Conservation (phyloP, 2,113 vertebrate species). For the Gallinago jamesoni region DNA sequence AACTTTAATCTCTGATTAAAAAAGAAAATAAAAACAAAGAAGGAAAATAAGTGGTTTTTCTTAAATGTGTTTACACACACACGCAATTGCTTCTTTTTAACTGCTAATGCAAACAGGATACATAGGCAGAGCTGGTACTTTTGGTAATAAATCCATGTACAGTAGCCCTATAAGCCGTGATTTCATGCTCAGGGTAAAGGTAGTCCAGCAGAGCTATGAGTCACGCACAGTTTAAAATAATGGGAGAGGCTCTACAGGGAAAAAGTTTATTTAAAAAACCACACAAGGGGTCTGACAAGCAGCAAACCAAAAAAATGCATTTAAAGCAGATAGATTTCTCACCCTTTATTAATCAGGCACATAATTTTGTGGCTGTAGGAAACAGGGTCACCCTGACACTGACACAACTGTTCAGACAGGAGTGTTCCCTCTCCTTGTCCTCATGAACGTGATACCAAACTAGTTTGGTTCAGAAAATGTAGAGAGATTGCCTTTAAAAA, state of each 20-base stretch:
- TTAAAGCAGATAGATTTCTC: neutral
- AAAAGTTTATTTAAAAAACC: neutral
- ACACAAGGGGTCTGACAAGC: neutral
- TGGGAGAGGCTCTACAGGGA: neutral
- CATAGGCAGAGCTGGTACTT: neutral
- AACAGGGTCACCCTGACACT: neutral
- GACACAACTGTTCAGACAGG: neutral
- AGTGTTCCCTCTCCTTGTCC: neutral
- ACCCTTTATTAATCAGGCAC: neutral
- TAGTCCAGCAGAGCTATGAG: neutral
- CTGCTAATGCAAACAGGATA: constrained; percentile 9
- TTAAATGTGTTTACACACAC: neutral
- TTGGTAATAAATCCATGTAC: neutral
- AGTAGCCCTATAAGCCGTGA: neutral
- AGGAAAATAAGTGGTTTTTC: neutral
- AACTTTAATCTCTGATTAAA: constrained; percentile 6
- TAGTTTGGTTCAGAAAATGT: neutral
- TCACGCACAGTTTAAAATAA: neutral
- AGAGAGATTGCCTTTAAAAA: neutral
- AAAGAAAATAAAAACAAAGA: constrained; percentile 41
- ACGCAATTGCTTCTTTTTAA: neutral
- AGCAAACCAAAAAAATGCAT: neutral
- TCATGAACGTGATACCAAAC: fast-evolving
- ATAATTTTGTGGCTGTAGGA: neutral
- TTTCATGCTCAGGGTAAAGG: neutral